Conservation (phyloP, 2,113 vertebrate genomes). For the Dryoscopus gambensis region DNA sequence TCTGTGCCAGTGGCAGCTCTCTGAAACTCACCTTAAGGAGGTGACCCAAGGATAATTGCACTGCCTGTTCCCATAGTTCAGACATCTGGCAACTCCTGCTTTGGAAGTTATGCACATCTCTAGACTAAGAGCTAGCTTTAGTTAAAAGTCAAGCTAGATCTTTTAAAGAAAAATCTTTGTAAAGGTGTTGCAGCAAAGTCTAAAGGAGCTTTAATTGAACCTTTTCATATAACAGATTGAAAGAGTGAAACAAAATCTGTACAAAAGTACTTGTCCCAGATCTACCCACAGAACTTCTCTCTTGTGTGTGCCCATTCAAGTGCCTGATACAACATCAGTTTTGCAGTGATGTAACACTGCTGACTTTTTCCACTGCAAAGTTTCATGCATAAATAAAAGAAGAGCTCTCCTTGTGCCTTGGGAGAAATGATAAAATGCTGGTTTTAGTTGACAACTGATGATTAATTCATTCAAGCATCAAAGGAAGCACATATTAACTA, state of each 20-base stretch:
- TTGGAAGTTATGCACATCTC: not conserved
- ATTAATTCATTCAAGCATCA: not conserved
- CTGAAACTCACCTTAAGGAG: not conserved
- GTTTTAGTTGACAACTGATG: not conserved
- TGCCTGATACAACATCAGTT: not conserved
- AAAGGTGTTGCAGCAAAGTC: not conserved
- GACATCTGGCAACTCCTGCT: not conserved
- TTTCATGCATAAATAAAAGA: not conserved
- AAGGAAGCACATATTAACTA: not conserved
- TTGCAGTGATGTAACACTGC: not conserved
- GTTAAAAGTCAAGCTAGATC: not conserved
- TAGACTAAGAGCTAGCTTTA: not conserved
- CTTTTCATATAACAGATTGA: not conserved
- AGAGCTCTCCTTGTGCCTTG: not conserved
- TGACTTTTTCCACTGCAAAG: not conserved
- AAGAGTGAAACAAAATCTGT: not conserved
- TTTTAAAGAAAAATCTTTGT: not conserved
- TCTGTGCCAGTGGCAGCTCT: not conserved
- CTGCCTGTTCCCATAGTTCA: not conserved
- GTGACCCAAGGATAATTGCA: not conserved
- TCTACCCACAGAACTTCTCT: not conserved
- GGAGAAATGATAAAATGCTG: not conserved
- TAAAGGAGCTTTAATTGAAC: not conserved
- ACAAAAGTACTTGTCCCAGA: not conserved
- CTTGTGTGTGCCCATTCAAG: not conserved